Conservation (phyloP, 2,888 invertebrate species). For the Pseudanteris insignis region DNA sequence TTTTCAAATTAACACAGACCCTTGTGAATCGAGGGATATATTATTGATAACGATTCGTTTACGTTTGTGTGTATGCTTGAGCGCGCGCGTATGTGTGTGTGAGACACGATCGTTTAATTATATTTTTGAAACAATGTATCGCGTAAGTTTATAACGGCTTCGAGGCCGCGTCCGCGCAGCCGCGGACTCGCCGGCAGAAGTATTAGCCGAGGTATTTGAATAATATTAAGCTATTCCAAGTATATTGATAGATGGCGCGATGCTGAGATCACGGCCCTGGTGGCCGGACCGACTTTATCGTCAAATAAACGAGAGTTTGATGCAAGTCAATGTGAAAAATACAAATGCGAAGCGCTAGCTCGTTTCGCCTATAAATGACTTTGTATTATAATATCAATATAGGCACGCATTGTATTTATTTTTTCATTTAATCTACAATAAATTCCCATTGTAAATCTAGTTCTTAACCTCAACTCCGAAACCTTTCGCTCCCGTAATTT, state of each 20-base stretch:
- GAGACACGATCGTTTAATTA: constrained; percentile 28
- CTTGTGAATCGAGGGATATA: constrained; percentile 39
- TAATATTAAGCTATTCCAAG: too few relatives aligned
- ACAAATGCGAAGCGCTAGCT: constrained; percentile 28
- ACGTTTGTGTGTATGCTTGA: too few relatives aligned
- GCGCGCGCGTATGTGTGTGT: too few relatives aligned
- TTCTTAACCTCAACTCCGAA: constrained; percentile 40
- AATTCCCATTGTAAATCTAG: constrained; percentile 50
- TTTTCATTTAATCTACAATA: constrained; percentile 59
- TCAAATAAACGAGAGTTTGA: constrained; percentile 41
- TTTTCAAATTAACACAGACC: constrained; percentile 30
- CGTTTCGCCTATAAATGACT: constrained; percentile 45
- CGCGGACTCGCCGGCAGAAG: too few relatives aligned
- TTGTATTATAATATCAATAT: constrained; percentile 62
- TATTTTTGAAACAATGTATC: constrained; percentile 37
- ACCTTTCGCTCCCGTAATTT: too few relatives aligned
- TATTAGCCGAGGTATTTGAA: too few relatives aligned
- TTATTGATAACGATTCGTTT: constrained; percentile 41
- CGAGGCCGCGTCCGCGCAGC: too few relatives aligned
- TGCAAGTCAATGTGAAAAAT: constrained; percentile 24
- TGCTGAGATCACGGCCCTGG: constrained; percentile 19
- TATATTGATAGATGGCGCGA: too few relatives aligned
- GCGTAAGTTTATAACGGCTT: constrained; percentile 33
- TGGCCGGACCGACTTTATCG: constrained; percentile 16
- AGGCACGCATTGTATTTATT: constrained; percentile 62